A percentile compares a stretch with the other conserved stretches of the same genome.
phyloP scores from a whole-genome alignment of 2,888 invertebrate genomes.

The Sicus ferrugineus region DNA sequence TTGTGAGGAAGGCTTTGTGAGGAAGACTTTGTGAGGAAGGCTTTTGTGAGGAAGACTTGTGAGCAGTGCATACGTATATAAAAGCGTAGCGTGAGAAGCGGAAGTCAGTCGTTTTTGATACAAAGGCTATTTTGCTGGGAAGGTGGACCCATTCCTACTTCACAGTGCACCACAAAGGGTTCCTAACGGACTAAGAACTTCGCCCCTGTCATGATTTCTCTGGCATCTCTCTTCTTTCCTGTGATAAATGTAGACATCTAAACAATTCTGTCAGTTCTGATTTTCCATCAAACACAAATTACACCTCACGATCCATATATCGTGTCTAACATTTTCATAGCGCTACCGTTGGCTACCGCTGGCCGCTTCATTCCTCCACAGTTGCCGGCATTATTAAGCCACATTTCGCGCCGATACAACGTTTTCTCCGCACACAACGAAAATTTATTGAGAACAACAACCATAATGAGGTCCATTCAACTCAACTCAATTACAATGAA shows the following conservation, averaged over 20 bases:
- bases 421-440: neutral
- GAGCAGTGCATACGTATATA: no score
- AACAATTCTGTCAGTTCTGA: neutral
- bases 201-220: no score
- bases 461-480: slow-evolving; percentile 1
- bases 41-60: neutral
- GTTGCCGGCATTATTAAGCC: neutral
- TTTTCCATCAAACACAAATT: neutral
- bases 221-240: no score
- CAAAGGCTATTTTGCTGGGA: no score
- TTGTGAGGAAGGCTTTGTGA: no score
- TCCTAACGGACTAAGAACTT: no score
- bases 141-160: no score
- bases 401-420: slow-evolving; percentile 11
- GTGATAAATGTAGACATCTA: neutral
- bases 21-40: neutral
- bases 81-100: no score
- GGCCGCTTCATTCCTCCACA: neutral
- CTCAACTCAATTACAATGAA: slow-evolving; percentile 21
- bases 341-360: slow-evolving; percentile 12
- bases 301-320: neutral
- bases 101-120: no score
- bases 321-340: slow-evolving; percentile 15
- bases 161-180: no score
- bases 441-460: slow-evolving; percentile 11